phyloP scores from a whole-genome alignment of 2,797 vertebrate species.

The Peromyscus melanophrys region DNA sequence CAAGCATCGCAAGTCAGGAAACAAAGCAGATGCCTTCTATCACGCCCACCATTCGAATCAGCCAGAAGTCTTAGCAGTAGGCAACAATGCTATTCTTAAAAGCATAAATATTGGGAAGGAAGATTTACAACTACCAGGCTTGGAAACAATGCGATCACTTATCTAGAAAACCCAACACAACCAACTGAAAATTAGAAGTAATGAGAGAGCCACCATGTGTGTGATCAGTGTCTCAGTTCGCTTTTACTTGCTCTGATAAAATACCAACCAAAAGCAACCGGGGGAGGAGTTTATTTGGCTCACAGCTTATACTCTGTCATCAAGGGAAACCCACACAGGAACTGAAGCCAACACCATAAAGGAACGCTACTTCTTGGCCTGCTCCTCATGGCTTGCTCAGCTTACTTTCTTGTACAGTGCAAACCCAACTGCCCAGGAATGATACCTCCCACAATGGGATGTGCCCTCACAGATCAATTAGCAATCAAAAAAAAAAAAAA shows the following conservation, averaged over 20 bases:
- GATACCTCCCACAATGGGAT: neutral
- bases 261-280: neutral
- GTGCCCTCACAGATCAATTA: too few species aligned
- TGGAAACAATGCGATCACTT: neutral
- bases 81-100: slow-evolving; percentile 20
- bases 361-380: neutral
- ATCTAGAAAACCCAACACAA: slow-evolving; percentile 34
- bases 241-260: neutral
- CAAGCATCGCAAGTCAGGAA: neutral
- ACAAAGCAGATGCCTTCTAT: slow-evolving; percentile 36
- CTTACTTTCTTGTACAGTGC: neutral
- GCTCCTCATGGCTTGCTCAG: neutral
- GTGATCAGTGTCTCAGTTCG: neutral
- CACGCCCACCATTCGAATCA: neutral
- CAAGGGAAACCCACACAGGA: neutral
- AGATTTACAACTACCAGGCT: neutral
- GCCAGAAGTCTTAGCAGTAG: neutral
- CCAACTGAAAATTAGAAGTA: slow-evolving; percentile 17
- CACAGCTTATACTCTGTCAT: neutral
- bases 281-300: neutral
- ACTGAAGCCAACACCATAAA: neutral
- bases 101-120: slow-evolving; percentile 42
- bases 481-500: neutral
- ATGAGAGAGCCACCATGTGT: neutral
- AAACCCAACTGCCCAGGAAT: neutral